phyloP scores from a whole-genome alignment of 2,888 invertebrate genomes.

The Ganaspis brasiliensis region DNA sequence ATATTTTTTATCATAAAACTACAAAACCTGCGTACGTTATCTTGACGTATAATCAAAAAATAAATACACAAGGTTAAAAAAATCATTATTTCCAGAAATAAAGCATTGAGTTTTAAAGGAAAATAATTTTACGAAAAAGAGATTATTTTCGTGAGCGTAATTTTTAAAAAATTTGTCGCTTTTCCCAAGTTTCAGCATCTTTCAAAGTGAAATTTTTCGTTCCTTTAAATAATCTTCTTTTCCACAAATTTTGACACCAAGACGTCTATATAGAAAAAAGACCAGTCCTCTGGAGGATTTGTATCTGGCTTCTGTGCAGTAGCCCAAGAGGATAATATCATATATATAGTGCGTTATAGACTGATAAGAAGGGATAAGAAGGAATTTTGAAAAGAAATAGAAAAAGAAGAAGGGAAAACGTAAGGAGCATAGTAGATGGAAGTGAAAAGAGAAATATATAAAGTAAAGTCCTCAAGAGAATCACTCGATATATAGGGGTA shows the following conservation, averaged over 20 bases:
- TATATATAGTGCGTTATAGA: conserved; percentile 19
- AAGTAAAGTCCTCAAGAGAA: conserved; percentile 39
- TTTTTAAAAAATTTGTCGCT: background rate
- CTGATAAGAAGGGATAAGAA: conserved; percentile 6
- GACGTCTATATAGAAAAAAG: background rate
- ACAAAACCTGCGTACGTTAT: too few relatives aligned
- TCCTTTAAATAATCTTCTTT: background rate
- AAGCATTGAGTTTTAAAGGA: too few relatives aligned
- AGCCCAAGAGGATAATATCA: conserved; percentile 16
- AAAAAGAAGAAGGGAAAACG: conserved; percentile 35
- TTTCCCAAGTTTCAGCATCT: too few relatives aligned
- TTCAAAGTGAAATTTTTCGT: too few relatives aligned
- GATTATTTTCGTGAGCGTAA: too few relatives aligned
- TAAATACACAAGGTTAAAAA: too few relatives aligned
- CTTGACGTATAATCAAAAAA: too few relatives aligned
- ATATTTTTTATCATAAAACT: too few relatives aligned
- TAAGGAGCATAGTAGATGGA: conserved; percentile 25
- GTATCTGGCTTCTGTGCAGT: conserved; percentile 30
- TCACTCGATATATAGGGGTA: conserved; percentile 34
- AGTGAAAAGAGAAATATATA: conserved; percentile 36
- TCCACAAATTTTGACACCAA: conserved; percentile 4
- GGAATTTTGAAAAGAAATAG: conserved; percentile 14
- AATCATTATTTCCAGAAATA: too few relatives aligned
- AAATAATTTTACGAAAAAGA: too few relatives aligned
- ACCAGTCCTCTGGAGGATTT: conserved; percentile 30